Evolutionary conservation across 2,888 invertebrate species (phyloP).

Genomic region (Hydropsyche betteni): DNA sequence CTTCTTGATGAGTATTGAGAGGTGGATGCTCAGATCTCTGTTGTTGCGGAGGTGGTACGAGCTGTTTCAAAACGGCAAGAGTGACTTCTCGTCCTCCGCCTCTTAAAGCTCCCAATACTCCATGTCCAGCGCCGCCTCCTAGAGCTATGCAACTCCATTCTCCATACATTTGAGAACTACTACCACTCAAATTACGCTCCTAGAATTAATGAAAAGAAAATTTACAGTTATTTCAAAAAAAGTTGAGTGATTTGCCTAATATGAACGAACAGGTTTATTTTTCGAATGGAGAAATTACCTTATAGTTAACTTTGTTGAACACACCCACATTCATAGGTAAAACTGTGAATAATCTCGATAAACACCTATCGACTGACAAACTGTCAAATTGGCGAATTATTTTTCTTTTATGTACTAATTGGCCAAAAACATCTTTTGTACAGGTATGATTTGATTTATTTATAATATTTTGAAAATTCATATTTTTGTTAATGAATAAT

Average conservation of each 20-base stretch:
- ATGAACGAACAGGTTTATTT: not conserved
- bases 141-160: conserved; percentile 83
- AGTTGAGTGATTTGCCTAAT: not conserved
- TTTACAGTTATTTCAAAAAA: not conserved
- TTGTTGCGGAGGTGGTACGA: conserved; percentile 85
- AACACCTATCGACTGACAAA: conserved; percentile 41
- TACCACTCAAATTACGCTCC: conserved; percentile 50
- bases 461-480: too few species aligned
- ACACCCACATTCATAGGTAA: conserved; percentile 80
- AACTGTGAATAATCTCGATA: not conserved
- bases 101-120: conserved; percentile 82
- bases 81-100: conserved; percentile 83
- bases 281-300: conserved; percentile 63
- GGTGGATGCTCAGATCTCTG: conserved; percentile 82
- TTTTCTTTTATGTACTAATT: conserved; percentile 25
- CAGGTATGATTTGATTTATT: not conserved
- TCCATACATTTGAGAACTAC: conserved; percentile 74
- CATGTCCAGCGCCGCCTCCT: conserved; percentile 76
- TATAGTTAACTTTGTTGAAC: conserved; percentile 82
- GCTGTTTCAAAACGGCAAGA: conserved; percentile 79
- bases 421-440: not conserved
- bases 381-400: conserved; percentile 42
- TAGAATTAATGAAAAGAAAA: not conserved
- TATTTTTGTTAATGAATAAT: too few species aligned
- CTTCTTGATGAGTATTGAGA: conserved; percentile 85